phyloP scores from a whole-genome alignment of 2,113 vertebrate species.

The Nymphicus hollandicus region DNA sequence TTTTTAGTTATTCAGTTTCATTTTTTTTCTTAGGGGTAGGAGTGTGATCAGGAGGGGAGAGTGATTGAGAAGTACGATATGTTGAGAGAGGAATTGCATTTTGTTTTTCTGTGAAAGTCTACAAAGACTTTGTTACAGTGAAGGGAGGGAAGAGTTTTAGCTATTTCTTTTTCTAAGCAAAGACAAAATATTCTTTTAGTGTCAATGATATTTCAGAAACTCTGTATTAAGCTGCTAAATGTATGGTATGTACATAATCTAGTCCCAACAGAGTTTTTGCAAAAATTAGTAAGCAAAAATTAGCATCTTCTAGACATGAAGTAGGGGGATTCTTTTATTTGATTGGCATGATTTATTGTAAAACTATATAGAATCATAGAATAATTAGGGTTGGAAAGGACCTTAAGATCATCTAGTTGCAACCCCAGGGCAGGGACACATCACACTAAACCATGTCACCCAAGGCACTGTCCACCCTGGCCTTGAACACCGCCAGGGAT shows the following conservation, averaged over 20 bases:
- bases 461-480: too few relatives aligned
- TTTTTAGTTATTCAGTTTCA: background rate
- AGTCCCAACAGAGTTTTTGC: background rate
- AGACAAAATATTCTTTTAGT: background rate
- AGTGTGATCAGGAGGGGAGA: background rate
- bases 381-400: too few relatives aligned
- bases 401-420: too few relatives aligned
- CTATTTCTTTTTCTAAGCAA: background rate
- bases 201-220: background rate
- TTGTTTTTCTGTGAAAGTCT: background rate
- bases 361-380: background rate
- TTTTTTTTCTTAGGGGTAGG: background rate
- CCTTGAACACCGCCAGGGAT: too few relatives aligned
- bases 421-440: too few relatives aligned
- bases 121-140: background rate
- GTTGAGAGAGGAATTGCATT: background rate
- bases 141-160: background rate
- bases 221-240: background rate
- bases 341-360: background rate
- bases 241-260: background rate
- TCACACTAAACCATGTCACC: too few relatives aligned
- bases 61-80: background rate
- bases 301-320: background rate
- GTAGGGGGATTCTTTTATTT: background rate
- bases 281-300: background rate